Percentiles rank a stretch among this genome's conserved stretches.
Evolutionary conservation across 2,113 vertebrate species (phyloP).

Genomic region (Colaptes auratus): DNA sequence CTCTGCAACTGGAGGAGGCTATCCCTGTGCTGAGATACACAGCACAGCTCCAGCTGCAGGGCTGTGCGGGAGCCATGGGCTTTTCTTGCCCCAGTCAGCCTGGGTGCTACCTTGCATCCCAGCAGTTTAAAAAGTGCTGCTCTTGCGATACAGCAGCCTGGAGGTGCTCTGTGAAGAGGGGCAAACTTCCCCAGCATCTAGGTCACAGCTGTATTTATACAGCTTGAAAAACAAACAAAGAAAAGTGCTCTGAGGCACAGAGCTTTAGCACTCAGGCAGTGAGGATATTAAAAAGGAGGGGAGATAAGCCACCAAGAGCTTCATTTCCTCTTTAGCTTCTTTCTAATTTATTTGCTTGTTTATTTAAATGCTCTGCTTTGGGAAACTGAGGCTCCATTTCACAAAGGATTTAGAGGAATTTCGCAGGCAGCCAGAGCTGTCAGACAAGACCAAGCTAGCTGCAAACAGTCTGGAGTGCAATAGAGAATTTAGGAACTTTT

Average conservation of each 20-base stretch:
- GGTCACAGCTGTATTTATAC: constrained; percentile 66
- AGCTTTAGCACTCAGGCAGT: constrained; percentile 42
- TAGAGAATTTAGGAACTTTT: neutral
- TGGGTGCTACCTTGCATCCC: neutral
- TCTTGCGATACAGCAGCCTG: neutral
- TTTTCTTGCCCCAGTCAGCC: neutral
- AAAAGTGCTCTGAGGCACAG: constrained; percentile 24
- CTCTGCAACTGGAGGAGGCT: neutral
- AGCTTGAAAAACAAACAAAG: constrained; percentile 40
- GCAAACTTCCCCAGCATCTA: neutral
- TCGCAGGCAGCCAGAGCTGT: neutral
- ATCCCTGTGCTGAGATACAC: neutral
- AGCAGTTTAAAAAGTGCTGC: neutral
- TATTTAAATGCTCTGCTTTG: constrained; percentile 48
- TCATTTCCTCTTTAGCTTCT: constrained; percentile 62
- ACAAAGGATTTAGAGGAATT: constrained; percentile 33
- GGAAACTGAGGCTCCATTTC: constrained; percentile 33
- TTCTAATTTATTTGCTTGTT: constrained; percentile 59
- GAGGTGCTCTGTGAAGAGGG: neutral
- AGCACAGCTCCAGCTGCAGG: neutral
- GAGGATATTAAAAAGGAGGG: constrained; percentile 67
- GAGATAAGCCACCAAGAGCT: constrained; percentile 51
- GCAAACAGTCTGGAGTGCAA: neutral
- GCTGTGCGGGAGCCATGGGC: fast-evolving
- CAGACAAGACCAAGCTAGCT: neutral